A percentile compares a stretch with the other conserved stretches of the same genome.
Conservation (phyloP, 2,797 vertebrate species). For the Phoeniculus purpureus region DNA sequence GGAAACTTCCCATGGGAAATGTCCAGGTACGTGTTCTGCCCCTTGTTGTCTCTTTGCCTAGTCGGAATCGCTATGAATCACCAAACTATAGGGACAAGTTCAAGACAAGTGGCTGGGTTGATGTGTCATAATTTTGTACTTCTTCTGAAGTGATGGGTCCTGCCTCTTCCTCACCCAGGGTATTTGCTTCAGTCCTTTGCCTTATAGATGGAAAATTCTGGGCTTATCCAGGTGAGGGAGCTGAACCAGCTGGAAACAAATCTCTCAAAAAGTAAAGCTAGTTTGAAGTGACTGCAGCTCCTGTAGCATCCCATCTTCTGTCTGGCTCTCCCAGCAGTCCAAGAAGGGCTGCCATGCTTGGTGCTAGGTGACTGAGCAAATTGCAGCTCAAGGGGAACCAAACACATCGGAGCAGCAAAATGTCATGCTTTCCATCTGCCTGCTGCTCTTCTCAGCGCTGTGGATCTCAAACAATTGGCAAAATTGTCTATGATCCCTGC, state of each 20-base stretch:
- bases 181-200: neutral
- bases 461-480: neutral
- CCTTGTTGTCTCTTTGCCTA: neutral
- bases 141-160: neutral
- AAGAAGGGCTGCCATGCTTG: accelerated
- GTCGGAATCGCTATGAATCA: neutral
- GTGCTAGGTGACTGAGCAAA: neutral
- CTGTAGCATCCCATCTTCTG: neutral
- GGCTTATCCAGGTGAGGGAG: neutral
- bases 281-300: neutral
- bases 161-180: neutral
- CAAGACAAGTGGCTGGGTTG: neutral
- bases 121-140: neutral
- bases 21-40: neutral
- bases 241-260: neutral
- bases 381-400: neutral
- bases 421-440: neutral
- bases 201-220: neutral
- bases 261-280: neutral
- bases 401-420: neutral
- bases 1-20: neutral
- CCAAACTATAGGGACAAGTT: neutral
- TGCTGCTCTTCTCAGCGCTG: neutral
- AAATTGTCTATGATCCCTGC: neutral
- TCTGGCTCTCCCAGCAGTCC: neutral